Percentiles rank a stretch among this genome's conserved stretches.
Evolutionary conservation across 2,113 vertebrate species (phyloP).

Genomic region (Gavia stellata): DNA sequence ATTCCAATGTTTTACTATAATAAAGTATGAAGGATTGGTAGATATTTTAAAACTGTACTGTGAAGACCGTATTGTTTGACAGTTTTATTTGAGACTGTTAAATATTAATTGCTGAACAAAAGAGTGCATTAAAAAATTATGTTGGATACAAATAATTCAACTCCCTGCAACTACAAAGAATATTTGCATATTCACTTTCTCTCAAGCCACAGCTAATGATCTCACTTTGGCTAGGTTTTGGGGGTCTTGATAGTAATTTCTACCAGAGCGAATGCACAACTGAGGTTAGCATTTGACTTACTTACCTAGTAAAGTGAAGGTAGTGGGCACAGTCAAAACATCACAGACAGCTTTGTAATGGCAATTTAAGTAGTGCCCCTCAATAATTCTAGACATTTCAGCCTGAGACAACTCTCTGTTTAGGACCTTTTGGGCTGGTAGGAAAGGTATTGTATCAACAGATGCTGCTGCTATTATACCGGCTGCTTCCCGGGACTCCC

Average conservation of each 20-base stretch:
- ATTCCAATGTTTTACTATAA: slow-evolving; percentile 42
- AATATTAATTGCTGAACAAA: slow-evolving; percentile 76
- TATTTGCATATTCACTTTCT: neutral
- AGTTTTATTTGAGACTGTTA: slow-evolving; percentile 73
- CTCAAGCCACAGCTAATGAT: neutral
- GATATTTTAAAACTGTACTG: slow-evolving; percentile 63
- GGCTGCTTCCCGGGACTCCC: neutral
- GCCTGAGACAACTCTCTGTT: neutral
- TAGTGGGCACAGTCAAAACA: neutral
- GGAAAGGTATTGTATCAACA: neutral
- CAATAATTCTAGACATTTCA: neutral
- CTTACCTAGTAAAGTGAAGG: neutral
- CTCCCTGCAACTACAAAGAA: slow-evolving; percentile 46
- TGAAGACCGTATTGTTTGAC: slow-evolving; percentile 67
- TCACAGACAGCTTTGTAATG: neutral
- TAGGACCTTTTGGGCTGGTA: neutral
- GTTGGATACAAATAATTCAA: slow-evolving; percentile 69
- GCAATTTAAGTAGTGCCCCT: neutral
- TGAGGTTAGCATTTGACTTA: neutral
- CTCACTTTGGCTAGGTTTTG: neutral
- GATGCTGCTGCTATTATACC: neutral
- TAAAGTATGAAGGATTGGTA: slow-evolving; percentile 60
- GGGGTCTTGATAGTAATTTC: neutral
- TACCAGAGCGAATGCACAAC: neutral
- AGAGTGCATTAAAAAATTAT: slow-evolving; percentile 69